Evolutionary conservation across 37 sponge, comb jelly and placozoan species (phyloP), one percentile per base, ranked within the genome.

Genomic region (Hexactinellida sp.): DNA sequence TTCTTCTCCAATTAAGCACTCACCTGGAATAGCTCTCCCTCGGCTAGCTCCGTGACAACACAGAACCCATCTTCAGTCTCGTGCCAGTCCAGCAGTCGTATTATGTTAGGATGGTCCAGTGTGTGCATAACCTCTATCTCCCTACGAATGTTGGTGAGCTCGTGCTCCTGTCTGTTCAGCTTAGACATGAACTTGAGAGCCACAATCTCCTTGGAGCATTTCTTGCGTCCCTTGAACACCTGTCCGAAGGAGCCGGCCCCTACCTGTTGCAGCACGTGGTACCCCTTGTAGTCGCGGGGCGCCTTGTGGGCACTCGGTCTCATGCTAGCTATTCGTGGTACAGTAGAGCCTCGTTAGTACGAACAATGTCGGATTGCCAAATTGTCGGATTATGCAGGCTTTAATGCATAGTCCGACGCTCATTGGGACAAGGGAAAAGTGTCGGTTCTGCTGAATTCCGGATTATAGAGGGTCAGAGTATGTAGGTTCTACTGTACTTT

Each of bases 181-280:
- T 96, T 96, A 28, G 97, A 89, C 54, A 96, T 96, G 86, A 94
- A 92, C 88, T 96, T 96, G 84, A 96, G 71, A 23, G 97, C 97
- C 36, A 96, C 97, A 0, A 94, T 92, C 84, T 90, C 85, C 38
- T 89, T 82, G 38, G 90, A 63, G 37, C 85, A 54, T 38, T 87
- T 92, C 47, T 39, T 89, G 36, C 94, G 83, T 55, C 94, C 97
- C 54, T 94, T 96, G 84, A 88, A 96, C 0, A 96, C 97, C 41
- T 90, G 86, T 38, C 97, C 97, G 84, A 94, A 96, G 0, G 97
- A 96, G 0, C 97, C 97, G 84, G 94, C 97, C 24, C 97, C 97
- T 24, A 96, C 91, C 38, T 88, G 86, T 36, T 92, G 93, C 36
- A 96, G 52, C 38, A 96, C 86, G 34, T 91, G 89, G 86, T 94